These are phyloP conservation scores for Rhynchonycteris naso DNA, from an alignment of 2,797 vertebrate species.

Conservation along the genomic window DNA sequence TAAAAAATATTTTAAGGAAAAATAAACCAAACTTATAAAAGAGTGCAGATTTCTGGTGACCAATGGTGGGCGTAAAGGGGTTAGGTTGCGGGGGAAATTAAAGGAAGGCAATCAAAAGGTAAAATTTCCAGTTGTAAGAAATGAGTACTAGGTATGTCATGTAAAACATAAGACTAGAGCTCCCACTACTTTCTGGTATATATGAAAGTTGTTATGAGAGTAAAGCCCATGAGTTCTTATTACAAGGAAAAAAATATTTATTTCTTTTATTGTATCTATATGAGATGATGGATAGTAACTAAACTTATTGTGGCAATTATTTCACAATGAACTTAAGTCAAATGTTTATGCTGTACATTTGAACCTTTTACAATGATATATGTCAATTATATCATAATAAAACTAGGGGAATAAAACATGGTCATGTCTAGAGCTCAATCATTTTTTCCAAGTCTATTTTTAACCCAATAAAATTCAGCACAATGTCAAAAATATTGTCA, in stretches of 20 bases:
- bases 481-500: background rate
- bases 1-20: background rate
- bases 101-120: background rate
- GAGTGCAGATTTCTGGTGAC: background rate
- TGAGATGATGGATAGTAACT: background rate
- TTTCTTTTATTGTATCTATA: background rate
- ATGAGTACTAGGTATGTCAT: background rate
- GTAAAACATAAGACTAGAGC: too few species aligned
- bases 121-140: background rate
- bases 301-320: background rate
- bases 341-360: background rate
- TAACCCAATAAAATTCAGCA: background rate
- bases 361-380: background rate
- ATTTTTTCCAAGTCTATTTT: background rate
- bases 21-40: background rate
- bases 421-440: background rate
- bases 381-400: background rate
- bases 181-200: background rate
- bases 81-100: background rate
- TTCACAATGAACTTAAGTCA: background rate
- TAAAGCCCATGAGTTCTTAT: background rate
- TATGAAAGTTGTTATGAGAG: background rate
- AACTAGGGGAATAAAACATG: background rate
- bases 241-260: background rate
- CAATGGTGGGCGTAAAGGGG: background rate